Evolutionary conservation across 2,888 invertebrate genomes (phyloP).

Genomic region (Xanthostigma xanthostigma): DNA sequence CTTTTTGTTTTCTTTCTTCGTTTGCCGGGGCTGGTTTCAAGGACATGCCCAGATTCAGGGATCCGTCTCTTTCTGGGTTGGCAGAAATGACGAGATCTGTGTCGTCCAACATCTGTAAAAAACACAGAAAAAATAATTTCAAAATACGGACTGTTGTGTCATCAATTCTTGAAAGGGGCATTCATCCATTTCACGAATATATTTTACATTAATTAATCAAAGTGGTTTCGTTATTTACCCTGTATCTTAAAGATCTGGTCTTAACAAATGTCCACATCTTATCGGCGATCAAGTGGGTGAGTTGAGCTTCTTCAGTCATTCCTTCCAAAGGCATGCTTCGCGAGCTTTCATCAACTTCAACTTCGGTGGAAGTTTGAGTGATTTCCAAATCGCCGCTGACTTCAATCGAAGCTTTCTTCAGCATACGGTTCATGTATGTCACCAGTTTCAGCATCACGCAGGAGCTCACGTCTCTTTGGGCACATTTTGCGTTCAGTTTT

Average conservation of each 20-base stretch:
- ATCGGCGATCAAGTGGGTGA: constrained; percentile 48
- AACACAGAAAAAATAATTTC: too few species aligned
- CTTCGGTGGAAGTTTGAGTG: constrained; percentile 37
- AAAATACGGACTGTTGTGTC: too few species aligned
- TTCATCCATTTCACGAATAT: background rate
- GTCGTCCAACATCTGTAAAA: constrained; percentile 45
- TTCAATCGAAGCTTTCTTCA: constrained; percentile 66
- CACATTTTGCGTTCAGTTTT: constrained; percentile 63
- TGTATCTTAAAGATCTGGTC: constrained; percentile 63
- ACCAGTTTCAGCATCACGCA: constrained; percentile 72
- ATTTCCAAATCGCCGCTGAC: constrained; percentile 63
- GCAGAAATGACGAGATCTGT: constrained; percentile 64
- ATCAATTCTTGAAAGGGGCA: background rate
- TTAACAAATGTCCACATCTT: constrained; percentile 64
- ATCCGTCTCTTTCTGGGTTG: constrained; percentile 49
- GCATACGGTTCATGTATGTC: constrained; percentile 65
- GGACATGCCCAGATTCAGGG: constrained; percentile 54
- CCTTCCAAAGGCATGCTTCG: constrained; percentile 25
- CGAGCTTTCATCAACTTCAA: constrained; percentile 31
- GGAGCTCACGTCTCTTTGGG: constrained; percentile 60
- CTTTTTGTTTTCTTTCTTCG: constrained; percentile 54
- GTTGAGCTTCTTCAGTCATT: constrained; percentile 37
- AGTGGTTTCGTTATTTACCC: constrained; percentile 22
- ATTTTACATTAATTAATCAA: background rate
- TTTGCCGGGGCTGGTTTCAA: constrained; percentile 42